These are phyloP conservation scores for Drosophila triauraria DNA, from an alignment of 1,140 invertebrate genomes.

Conservation along the genomic window DNA sequence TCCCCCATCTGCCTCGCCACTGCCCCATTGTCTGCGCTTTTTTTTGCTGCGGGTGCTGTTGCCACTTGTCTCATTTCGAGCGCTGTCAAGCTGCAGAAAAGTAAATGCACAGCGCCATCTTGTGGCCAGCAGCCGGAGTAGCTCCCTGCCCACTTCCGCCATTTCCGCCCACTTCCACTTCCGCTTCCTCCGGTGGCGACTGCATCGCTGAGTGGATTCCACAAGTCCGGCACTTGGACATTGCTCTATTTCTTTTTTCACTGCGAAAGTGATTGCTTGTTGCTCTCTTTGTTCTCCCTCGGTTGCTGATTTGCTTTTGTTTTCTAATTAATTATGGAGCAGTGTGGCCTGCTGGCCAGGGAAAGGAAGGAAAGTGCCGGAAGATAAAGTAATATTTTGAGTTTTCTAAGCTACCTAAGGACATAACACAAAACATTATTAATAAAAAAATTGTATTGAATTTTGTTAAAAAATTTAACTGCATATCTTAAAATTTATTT, in stretches of 20 bases:
- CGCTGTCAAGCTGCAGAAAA: constrained; percentile 57
- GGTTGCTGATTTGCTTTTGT: constrained; percentile 42
- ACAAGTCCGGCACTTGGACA: constrained; percentile 52
- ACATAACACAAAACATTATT: background rate
- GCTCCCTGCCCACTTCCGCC: constrained; percentile 4
- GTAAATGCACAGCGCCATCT: constrained; percentile 60
- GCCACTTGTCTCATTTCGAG: constrained; percentile 71
- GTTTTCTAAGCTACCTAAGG: background rate
- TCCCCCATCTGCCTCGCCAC: background rate
- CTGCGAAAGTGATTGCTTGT: constrained; percentile 54
- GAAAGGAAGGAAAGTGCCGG: background rate
- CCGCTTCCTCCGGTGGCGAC: constrained; percentile 35
- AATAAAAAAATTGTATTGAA: too few species aligned
- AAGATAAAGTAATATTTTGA: background rate
- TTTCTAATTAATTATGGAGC: constrained; percentile 68
- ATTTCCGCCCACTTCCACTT: constrained; percentile 6
- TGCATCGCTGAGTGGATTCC: constrained; percentile 47
- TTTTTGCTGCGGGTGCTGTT: constrained; percentile 46
- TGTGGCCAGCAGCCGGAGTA: constrained; percentile 35
- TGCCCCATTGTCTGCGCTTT: constrained; percentile 5
- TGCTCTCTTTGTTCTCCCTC: constrained; percentile 35
- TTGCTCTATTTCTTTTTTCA: constrained; percentile 45
- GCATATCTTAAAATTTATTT: background rate
- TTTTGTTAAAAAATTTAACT: background rate
- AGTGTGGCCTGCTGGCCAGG: constrained; percentile 15